A percentile compares a stretch with the other conserved stretches of the same genome.
Evolutionary conservation across 2,113 vertebrate genomes (phyloP).

Genomic region (Myocastor coypus): DNA sequence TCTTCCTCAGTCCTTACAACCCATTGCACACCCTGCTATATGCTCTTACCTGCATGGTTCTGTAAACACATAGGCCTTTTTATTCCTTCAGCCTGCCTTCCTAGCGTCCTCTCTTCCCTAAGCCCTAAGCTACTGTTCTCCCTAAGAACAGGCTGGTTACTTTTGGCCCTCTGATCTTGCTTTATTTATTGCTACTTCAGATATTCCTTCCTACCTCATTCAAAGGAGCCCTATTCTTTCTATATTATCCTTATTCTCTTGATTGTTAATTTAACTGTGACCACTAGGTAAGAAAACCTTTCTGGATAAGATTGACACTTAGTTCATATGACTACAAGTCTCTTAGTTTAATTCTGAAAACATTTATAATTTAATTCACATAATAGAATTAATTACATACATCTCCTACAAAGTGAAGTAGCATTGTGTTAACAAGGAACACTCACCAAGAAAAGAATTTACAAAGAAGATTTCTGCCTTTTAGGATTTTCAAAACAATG

Average conservation of each 20-base stretch:
- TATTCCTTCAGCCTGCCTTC: not conserved
- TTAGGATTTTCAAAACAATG: not conserved
- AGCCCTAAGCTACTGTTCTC: not conserved
- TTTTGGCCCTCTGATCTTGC: not conserved
- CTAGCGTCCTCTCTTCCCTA: not conserved
- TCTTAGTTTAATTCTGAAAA: not conserved
- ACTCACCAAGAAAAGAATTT: constrained; percentile 15
- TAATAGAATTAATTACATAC: constrained; percentile 28
- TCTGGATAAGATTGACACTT: not conserved
- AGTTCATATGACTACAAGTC: not conserved
- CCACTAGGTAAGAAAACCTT: not conserved
- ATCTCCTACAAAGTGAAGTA: not conserved
- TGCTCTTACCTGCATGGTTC: not conserved
- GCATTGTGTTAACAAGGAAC: not conserved
- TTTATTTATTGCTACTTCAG: not conserved
- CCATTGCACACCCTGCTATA: not conserved
- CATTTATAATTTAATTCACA: not conserved
- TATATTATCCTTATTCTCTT: not conserved
- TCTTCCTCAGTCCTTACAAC: not conserved
- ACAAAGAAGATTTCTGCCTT: not conserved
- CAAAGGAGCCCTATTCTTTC: not conserved
- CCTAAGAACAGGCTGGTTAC: not conserved
- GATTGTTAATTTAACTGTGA: not conserved
- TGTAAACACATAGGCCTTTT: no score
- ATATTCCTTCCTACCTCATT: not conserved